These are phyloP conservation scores for Vanessa atalanta DNA, from an alignment of 1,140 invertebrate species.

Conservation along the genomic window DNA sequence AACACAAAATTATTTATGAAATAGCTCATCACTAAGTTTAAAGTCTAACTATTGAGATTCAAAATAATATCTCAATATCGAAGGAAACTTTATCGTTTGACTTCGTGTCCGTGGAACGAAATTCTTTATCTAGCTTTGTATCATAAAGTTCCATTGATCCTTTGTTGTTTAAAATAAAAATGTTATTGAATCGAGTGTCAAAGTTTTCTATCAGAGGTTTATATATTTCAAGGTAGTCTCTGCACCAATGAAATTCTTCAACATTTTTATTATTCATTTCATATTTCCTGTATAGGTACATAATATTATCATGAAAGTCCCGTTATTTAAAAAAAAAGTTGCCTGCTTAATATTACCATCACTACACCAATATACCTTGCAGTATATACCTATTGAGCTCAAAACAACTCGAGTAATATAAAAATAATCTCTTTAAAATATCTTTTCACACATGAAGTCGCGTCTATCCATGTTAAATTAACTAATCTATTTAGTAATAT, in stretches of 20 bases:
- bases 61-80: constrained; percentile 1
- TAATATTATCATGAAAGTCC: no score
- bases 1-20: background rate
- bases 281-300: no score
- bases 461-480: no score
- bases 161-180: background rate
- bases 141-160: background rate
- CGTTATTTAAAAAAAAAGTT: no score
- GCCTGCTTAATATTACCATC: no score
- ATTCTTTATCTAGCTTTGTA: constrained; percentile 9
- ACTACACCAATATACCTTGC: no score
- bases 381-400: no score
- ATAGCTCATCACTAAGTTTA: background rate
- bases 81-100: constrained; percentile 14
- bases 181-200: background rate
- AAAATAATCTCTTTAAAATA: no score
- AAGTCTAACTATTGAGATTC: constrained; percentile 3
- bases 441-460: no score
- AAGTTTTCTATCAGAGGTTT: background rate
- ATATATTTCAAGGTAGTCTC: background rate
- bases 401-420: no score
- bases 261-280: no score
- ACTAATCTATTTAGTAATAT: no score
- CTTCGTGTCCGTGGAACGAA: constrained; percentile 4
- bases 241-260: background rate